Percentiles rank a stretch among this genome's conserved stretches.
Conservation (phyloP, 1,140 invertebrate genomes). For the Lerema accius region DNA sequence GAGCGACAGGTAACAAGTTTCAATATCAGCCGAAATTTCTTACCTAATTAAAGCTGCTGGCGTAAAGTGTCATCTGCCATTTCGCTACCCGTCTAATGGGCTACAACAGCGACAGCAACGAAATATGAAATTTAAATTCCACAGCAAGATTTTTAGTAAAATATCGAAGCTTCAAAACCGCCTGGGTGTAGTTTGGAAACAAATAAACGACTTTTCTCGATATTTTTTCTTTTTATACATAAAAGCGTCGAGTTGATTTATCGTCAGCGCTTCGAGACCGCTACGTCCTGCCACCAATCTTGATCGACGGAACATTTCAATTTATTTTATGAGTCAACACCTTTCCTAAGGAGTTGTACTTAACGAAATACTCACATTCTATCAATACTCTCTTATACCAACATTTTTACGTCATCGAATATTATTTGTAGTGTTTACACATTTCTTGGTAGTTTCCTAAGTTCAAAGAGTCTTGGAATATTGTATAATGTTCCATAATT, state of each 20-base stretch:
- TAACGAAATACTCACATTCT: slow-evolving; percentile 43
- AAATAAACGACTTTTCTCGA: slow-evolving; percentile 74
- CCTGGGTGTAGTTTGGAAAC: slow-evolving; percentile 76
- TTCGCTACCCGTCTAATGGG: too few relatives aligned
- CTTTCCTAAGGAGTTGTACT: slow-evolving; percentile 52
- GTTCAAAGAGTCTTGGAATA: too few relatives aligned
- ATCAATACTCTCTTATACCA: slow-evolving; percentile 34
- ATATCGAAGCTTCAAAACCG: slow-evolving; percentile 60
- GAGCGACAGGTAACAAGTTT: slow-evolving; percentile 8
- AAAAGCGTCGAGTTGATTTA: slow-evolving; percentile 79
- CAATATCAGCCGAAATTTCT: slow-evolving; percentile 38
- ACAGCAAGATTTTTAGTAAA: slow-evolving; percentile 68
- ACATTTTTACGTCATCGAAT: background rate
- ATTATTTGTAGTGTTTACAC: too few relatives aligned
- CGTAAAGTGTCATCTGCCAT: too few relatives aligned
- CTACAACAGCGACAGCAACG: too few relatives aligned
- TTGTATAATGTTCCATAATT: too few relatives aligned
- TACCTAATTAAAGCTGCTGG: slow-evolving; percentile 53
- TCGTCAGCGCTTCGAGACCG: slow-evolving; percentile 59
- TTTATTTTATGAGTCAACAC: slow-evolving; percentile 79
- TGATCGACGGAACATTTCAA: slow-evolving; percentile 76
- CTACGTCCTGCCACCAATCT: slow-evolving; percentile 64
- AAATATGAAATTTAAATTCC: slow-evolving; percentile 73
- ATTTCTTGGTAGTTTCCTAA: too few relatives aligned
- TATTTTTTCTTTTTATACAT: slow-evolving; percentile 67